phyloP scores from a whole-genome alignment of 2,113 vertebrate genomes.

The Clupea harengus region DNA sequence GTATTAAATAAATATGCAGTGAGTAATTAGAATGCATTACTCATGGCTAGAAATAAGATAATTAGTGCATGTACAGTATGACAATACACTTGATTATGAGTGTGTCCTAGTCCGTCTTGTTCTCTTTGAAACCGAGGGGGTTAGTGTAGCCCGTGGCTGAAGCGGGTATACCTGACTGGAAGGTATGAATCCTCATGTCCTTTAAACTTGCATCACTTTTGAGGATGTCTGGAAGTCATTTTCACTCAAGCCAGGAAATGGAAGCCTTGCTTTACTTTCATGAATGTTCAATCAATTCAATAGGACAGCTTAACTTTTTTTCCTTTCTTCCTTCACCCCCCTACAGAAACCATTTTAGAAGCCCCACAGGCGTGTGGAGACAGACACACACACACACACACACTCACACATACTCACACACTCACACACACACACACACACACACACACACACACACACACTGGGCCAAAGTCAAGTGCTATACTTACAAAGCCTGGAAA shows the following conservation, averaged over 20 bases:
- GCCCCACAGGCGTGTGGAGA: slow-evolving; percentile 68
- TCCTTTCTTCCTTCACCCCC: slow-evolving; percentile 36
- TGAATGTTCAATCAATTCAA: slow-evolving; percentile 80
- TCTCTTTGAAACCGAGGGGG: slow-evolving; percentile 60
- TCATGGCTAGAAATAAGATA: slow-evolving; percentile 45
- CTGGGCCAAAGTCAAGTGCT: slow-evolving; percentile 65
- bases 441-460: background rate
- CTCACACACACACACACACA: background rate
- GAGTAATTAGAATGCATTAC: slow-evolving; percentile 42
- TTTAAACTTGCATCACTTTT: slow-evolving; percentile 63
- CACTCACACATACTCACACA: background rate
- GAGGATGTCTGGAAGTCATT: slow-evolving; percentile 78
- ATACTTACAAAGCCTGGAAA: slow-evolving; percentile 61
- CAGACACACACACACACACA: background rate
- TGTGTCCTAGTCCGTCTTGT: slow-evolving; percentile 45
- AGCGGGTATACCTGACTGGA: slow-evolving; percentile 70
- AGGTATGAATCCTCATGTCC: slow-evolving; percentile 72
- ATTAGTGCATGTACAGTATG: slow-evolving; percentile 45
- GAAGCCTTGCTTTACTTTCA: slow-evolving; percentile 70
- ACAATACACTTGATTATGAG: slow-evolving; percentile 52
- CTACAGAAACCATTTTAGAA: slow-evolving; percentile 63
- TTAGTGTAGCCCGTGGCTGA: slow-evolving; percentile 69
- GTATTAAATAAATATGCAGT: slow-evolving; percentile 1
- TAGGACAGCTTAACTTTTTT: slow-evolving; percentile 76
- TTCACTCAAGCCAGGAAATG: slow-evolving; percentile 67